phyloP scores from a whole-genome alignment of 2,888 invertebrate species.

The Escarpia spicata region DNA sequence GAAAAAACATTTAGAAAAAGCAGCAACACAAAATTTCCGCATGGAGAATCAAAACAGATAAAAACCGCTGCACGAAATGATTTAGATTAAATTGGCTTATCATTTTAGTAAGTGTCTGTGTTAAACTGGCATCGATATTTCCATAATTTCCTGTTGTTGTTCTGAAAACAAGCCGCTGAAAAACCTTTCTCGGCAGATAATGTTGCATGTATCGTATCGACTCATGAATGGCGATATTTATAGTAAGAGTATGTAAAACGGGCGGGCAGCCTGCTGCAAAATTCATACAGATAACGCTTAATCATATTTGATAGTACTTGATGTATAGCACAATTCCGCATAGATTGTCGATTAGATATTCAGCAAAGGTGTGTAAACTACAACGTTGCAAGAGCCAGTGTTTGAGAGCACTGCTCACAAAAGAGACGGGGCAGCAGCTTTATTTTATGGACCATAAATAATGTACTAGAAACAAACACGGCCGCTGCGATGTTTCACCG shows the following conservation, averaged over 20 bases:
- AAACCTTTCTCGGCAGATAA: not conserved
- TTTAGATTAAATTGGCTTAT: not conserved
- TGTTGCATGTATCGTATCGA: not conserved
- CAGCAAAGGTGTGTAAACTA: not conserved
- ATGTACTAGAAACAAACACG: constrained; percentile 10
- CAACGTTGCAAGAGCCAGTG: not conserved
- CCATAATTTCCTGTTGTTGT: not conserved
- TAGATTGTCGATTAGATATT: constrained; percentile 4
- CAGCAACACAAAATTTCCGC: not conserved
- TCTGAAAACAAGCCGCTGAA: not conserved
- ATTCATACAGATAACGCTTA: not conserved
- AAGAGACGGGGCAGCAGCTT: not conserved
- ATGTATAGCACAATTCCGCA: not conserved
- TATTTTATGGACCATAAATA: not conserved
- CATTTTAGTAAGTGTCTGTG: not conserved
- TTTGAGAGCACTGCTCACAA: not conserved
- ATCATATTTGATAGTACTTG: constrained; percentile 5
- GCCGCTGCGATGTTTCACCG: not conserved
- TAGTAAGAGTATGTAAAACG: not conserved
- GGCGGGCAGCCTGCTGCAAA: not conserved
- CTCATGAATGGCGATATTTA: not conserved
- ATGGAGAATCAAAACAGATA: not conserved
- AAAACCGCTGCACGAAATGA: not conserved
- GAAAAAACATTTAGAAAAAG: not conserved
- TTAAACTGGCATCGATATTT: not conserved